Conservation (phyloP, 1,140 invertebrate genomes). For the Danaus melanippus region DNA sequence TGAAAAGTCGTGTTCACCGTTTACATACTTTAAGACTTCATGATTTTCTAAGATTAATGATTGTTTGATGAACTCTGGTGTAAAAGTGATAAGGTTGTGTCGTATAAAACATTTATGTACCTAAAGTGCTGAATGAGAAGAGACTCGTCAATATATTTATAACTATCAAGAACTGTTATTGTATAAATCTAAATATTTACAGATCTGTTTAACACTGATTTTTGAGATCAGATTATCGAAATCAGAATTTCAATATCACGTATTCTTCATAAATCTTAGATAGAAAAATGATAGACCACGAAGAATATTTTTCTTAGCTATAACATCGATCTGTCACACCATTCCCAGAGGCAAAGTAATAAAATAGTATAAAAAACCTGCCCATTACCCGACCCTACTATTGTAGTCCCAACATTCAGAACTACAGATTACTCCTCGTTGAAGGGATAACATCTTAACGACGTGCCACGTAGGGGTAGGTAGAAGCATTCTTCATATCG, state of each 20-base stretch:
- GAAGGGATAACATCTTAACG: constrained; percentile 68
- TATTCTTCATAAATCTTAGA: constrained; percentile 6
- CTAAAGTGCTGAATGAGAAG: no score
- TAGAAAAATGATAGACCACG: constrained; percentile 11
- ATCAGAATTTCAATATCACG: constrained; percentile 5
- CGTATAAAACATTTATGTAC: neutral
- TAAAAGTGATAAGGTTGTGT: neutral
- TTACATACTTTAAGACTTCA: constrained; percentile 24
- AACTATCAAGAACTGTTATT: no score
- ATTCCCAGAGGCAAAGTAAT: constrained; percentile 42
- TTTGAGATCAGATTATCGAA: neutral
- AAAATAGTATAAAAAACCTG: constrained; percentile 55
- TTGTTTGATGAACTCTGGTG: constrained; percentile 35
- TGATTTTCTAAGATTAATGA: constrained; percentile 35
- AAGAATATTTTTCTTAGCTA: constrained; percentile 14
- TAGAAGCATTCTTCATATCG: constrained; percentile 56
- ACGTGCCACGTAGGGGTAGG: constrained; percentile 53
- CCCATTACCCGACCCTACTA: constrained; percentile 61
- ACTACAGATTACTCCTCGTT: constrained; percentile 62
- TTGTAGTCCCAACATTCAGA: constrained; percentile 45
- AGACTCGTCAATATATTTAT: no score
- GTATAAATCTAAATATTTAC: no score
- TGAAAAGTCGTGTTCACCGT: constrained; percentile 11
- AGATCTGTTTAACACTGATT: no score
- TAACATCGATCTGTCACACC: constrained; percentile 51